A percentile compares a stretch with the other conserved stretches of the same genome.
These are phyloP conservation scores for Cylindroiulus punctatus DNA, from an alignment of 2,888 invertebrate genomes.

Conservation along the genomic window DNA sequence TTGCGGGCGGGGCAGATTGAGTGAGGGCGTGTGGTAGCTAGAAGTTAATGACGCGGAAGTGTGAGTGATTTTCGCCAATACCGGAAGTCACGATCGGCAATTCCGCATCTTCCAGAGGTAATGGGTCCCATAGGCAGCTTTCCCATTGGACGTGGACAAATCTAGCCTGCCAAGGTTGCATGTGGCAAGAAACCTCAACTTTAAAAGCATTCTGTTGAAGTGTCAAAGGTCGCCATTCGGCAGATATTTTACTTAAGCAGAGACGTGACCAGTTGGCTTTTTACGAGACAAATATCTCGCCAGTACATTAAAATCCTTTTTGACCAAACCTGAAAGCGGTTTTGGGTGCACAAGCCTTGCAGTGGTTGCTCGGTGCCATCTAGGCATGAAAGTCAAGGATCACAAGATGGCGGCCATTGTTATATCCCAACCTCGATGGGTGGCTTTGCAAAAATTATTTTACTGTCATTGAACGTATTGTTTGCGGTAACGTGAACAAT, in stretches of 20 bases:
- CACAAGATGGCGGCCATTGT: conserved; percentile 16
- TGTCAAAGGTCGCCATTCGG: conserved; percentile 18
- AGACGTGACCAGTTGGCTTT: conserved; percentile 14
- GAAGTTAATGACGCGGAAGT: conserved; percentile 47
- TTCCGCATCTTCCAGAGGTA: conserved; percentile 1
- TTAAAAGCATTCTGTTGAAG: neutral
- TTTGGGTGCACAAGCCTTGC: neutral
- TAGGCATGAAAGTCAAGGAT: conserved; percentile 12
- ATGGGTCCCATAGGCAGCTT: conserved; percentile 1
- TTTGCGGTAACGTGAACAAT: neutral
- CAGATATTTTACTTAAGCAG: conserved; percentile 22
- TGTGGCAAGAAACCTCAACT: neutral
- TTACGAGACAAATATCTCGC: conserved; percentile 8
- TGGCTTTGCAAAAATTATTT: neutral
- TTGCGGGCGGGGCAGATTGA: conserved; percentile 20
- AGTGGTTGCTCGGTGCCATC: neutral
- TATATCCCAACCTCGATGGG: neutral
- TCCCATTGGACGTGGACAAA: conserved; percentile 4
- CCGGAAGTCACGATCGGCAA: conserved; percentile 39
- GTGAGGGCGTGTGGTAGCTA: conserved; percentile 8
- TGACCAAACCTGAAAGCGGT: neutral
- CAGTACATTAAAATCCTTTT: conserved; percentile 15
- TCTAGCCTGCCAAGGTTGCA: neutral
- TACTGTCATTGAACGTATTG: conserved; percentile 12
- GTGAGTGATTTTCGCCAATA: conserved; percentile 38